Evolutionary conservation across 2,797 vertebrate species (phyloP).

Genomic region (Gadopsis bispinosus): DNA sequence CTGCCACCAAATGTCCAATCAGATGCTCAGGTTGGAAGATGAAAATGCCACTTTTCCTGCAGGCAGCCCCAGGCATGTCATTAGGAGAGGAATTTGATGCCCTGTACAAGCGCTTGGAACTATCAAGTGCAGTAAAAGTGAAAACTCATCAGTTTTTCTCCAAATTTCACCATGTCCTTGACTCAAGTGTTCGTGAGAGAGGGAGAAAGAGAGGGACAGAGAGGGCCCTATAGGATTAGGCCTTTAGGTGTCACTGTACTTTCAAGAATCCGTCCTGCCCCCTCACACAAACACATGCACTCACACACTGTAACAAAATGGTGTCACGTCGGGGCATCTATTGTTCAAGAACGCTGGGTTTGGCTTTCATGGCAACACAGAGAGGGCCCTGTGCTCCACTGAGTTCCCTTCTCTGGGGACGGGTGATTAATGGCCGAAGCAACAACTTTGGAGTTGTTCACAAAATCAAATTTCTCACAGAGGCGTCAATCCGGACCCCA

Average conservation of each 20-base stretch:
- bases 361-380: slow-evolving; percentile 68
- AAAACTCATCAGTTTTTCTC: slow-evolving; percentile 94
- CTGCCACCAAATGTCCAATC: slow-evolving; percentile 77
- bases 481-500: slow-evolving; percentile 58
- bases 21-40: slow-evolving; percentile 89
- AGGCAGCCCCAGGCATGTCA: slow-evolving; percentile 95
- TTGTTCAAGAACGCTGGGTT: slow-evolving; percentile 76
- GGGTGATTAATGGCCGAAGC: slow-evolving; percentile 78
- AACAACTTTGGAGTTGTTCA: slow-evolving; percentile 75
- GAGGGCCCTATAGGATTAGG: slow-evolving; percentile 83
- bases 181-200: slow-evolving; percentile 83
- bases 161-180: slow-evolving; percentile 91
- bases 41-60: slow-evolving; percentile 96
- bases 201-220: slow-evolving; percentile 24
- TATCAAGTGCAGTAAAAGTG: slow-evolving; percentile 94
- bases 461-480: slow-evolving; percentile 73
- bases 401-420: slow-evolving; percentile 66
- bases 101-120: slow-evolving; percentile 91
- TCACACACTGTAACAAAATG: slow-evolving; percentile 77
- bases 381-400: slow-evolving; percentile 70
- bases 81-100: slow-evolving; percentile 97
- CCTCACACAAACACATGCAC: slow-evolving; percentile 54
- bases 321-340: slow-evolving; percentile 79
- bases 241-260: slow-evolving; percentile 99
- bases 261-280: slow-evolving; percentile 89